Conservation (phyloP, 2,888 invertebrate species). For the Rhagophthalmus giganteus region DNA sequence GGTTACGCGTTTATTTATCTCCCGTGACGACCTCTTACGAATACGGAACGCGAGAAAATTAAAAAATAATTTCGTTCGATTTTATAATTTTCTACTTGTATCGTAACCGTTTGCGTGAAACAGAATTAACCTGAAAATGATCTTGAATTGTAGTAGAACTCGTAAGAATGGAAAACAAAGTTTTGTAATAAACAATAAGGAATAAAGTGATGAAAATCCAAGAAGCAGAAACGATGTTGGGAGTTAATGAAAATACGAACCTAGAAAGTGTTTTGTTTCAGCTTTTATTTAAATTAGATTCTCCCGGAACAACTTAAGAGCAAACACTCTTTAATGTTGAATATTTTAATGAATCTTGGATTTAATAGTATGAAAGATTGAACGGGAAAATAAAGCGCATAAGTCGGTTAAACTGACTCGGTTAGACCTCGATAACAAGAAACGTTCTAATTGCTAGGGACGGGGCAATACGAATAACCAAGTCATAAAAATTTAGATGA, state of each 20-base stretch:
- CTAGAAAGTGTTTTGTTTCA: slow-evolving; percentile 12
- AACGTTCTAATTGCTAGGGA: slow-evolving; percentile 1
- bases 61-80: slow-evolving; percentile 13
- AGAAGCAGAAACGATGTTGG: slow-evolving; percentile 7
- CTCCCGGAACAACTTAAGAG: slow-evolving; percentile 7
- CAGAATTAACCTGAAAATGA: slow-evolving; percentile 7
- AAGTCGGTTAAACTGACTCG: background rate
- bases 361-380: slow-evolving; percentile 1
- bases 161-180: slow-evolving; percentile 4
- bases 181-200: slow-evolving; percentile 13
- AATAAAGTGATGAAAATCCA: slow-evolving; percentile 9
- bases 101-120: slow-evolving; percentile 3
- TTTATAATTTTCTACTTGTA: slow-evolving; percentile 7
- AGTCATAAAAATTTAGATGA: slow-evolving; percentile 7
- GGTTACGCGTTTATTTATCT: slow-evolving; percentile 13
- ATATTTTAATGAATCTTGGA: slow-evolving; percentile 8
- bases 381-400: background rate
- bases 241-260: slow-evolving; percentile 19
- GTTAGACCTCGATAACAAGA: background rate
- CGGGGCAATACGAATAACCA: slow-evolving; percentile 11
- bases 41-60: slow-evolving; percentile 2
- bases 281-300: slow-evolving; percentile 18
- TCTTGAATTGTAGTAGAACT: background rate
- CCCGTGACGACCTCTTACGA: background rate
- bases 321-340: slow-evolving; percentile 9